These are phyloP conservation scores for Chironex yamaguchii DNA, from an alignment of 30 jellyfish, hydroid and myxozoan species.

Conservation along the genomic window DNA sequence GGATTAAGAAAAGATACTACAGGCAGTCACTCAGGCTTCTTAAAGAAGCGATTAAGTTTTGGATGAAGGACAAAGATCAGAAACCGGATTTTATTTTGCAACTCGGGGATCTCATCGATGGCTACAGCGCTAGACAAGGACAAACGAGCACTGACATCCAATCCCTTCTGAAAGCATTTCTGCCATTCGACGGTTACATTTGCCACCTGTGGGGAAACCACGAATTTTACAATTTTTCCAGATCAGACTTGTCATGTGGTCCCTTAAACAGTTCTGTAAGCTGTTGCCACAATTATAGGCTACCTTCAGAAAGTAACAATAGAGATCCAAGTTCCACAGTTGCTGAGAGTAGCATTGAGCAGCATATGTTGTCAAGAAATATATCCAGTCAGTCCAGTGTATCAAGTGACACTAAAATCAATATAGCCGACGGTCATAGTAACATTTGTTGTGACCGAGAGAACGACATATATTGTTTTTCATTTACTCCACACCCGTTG, in stretches of 20 bases:
- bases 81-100: constrained; percentile 82
- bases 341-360: background rate
- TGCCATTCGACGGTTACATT: constrained; percentile 59
- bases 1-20: constrained; percentile 72
- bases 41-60: constrained; percentile 60
- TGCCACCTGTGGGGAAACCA: constrained; percentile 98
- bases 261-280: constrained; percentile 51
- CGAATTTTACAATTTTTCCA: constrained; percentile 86
- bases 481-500: constrained; percentile 71
- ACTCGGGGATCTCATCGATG: constrained; percentile 90
- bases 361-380: background rate
- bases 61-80: constrained; percentile 49
- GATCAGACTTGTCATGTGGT: constrained; percentile 69
- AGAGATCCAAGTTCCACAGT: background rate
- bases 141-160: constrained; percentile 52
- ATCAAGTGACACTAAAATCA: background rate
- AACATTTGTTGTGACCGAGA: background rate
- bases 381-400: background rate
- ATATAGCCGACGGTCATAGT: no score
- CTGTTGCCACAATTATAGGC: background rate
- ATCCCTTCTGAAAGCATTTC: constrained; percentile 18
- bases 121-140: constrained; percentile 47
- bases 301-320: background rate
- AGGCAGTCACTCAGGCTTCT: constrained; percentile 71
- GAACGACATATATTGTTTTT: constrained; percentile 66